Conservation (phyloP, 64 coral and sea anemone species). For the Orbicella faveolata region DNA sequence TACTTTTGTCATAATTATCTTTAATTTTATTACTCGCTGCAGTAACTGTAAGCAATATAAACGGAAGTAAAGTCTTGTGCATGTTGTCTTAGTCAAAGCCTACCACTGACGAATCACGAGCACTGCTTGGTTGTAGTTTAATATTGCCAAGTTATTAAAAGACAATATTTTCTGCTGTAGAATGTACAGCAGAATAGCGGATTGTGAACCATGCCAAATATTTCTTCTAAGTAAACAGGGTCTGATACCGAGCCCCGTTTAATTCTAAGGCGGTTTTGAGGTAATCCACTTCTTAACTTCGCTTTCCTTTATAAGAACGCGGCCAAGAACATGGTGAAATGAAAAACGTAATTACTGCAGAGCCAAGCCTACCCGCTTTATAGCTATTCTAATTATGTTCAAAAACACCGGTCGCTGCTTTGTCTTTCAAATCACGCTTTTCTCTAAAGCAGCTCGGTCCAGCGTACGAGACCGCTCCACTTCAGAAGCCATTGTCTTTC, state of each 20-base stretch:
- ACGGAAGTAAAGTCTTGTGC: neutral
- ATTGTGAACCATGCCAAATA: constrained; percentile 85
- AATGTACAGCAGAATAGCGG: constrained; percentile 68
- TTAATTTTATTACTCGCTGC: constrained; percentile 28
- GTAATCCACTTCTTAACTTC: constrained; percentile 84
- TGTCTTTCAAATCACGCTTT: constrained; percentile 80
- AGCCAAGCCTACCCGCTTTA: constrained; percentile 65
- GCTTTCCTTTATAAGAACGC: constrained; percentile 51
- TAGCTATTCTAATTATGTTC: constrained; percentile 75
- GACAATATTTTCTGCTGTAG: neutral
- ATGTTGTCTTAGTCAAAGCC: neutral
- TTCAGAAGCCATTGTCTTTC: constrained; percentile 53
- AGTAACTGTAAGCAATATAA: neutral
- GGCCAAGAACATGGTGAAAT: constrained; percentile 61
- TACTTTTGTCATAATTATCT: constrained; percentile 13
- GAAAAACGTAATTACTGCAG: constrained; percentile 93
- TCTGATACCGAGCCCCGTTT: constrained; percentile 62
- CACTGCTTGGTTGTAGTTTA: neutral
- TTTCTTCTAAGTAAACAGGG: constrained; percentile 85
- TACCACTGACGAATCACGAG: neutral
- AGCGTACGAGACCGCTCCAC: constrained; percentile 43
- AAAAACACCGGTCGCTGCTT: constrained; percentile 70
- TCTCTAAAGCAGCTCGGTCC: neutral
- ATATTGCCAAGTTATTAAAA: neutral
- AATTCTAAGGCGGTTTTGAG: constrained; percentile 80